Conservation (phyloP, 2,888 invertebrate genomes). For the Asteroscopus sphinx region DNA sequence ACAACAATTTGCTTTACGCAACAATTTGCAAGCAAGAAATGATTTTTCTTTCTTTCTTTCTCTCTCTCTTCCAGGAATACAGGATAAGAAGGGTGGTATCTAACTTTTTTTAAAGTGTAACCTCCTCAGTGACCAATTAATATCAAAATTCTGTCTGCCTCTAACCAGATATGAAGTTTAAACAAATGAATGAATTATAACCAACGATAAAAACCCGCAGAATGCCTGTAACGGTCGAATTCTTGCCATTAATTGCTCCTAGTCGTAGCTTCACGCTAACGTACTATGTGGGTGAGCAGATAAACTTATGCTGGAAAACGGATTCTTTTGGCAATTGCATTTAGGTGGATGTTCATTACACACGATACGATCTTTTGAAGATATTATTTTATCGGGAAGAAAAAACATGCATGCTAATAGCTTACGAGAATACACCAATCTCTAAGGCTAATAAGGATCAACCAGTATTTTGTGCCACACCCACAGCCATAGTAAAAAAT, state of each 20-base stretch:
- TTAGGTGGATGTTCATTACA: not conserved
- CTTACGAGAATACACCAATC: no score
- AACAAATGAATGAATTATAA: constrained; percentile 36
- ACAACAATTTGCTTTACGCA: no score
- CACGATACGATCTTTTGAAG: no score
- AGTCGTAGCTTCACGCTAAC: constrained; percentile 49
- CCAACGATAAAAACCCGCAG: constrained; percentile 30
- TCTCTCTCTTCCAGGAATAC: no score
- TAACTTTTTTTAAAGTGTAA: not conserved
- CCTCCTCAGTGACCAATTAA: not conserved
- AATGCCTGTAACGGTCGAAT: constrained; percentile 48
- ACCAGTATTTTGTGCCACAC: no score
- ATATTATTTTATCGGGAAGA: no score
- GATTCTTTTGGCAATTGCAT: constrained; percentile 32
- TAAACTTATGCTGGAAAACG: constrained; percentile 31
- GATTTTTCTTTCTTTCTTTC: no score
- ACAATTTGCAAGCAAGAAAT: no score
- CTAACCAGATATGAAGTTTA: constrained; percentile 4
- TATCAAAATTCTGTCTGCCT: not conserved
- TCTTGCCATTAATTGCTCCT: constrained; percentile 39
- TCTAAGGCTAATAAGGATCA: no score
- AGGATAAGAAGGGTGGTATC: no score
- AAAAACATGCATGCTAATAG: no score
- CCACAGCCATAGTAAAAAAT: no score
- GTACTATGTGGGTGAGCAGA: constrained; percentile 51